phyloP scores from a whole-genome alignment of 2,797 vertebrate genomes.

The Falco naumanni region DNA sequence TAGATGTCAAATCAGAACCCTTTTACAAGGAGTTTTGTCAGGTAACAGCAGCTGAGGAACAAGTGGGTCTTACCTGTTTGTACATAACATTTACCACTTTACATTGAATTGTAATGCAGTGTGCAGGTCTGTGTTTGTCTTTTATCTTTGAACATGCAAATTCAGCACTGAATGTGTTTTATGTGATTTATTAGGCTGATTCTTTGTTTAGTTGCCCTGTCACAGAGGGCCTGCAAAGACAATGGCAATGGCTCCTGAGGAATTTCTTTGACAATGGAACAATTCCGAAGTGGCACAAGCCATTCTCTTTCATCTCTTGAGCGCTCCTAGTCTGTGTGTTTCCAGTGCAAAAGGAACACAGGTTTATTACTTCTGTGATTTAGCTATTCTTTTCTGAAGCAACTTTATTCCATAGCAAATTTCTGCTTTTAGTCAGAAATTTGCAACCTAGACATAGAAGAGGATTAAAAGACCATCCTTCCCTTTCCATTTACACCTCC shows the following conservation, averaged over 20 bases:
- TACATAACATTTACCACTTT: not conserved
- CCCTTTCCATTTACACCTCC: not conserved
- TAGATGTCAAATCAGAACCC: not conserved
- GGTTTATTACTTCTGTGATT: not conserved
- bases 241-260: slow-evolving; percentile 22
- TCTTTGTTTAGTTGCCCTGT: slow-evolving; percentile 39
- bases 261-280: slow-evolving; percentile 25
- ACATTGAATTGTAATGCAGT: not conserved
- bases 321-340: not conserved
- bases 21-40: not conserved
- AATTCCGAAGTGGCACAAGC: not conserved
- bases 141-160: not conserved
- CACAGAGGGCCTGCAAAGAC: not conserved
- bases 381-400: not conserved
- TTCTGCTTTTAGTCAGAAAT: not conserved
- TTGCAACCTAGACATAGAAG: not conserved
- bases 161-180: slow-evolving; percentile 7
- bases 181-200: slow-evolving; percentile 13
- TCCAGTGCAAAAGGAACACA: not conserved
- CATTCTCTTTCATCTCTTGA: not conserved
- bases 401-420: not conserved
- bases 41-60: not conserved
- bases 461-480: not conserved
- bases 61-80: not conserved
- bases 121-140: not conserved